Evolutionary conservation across 2,113 vertebrate species (phyloP).

Genomic region (Cyanoramphus novaezelandiae): DNA sequence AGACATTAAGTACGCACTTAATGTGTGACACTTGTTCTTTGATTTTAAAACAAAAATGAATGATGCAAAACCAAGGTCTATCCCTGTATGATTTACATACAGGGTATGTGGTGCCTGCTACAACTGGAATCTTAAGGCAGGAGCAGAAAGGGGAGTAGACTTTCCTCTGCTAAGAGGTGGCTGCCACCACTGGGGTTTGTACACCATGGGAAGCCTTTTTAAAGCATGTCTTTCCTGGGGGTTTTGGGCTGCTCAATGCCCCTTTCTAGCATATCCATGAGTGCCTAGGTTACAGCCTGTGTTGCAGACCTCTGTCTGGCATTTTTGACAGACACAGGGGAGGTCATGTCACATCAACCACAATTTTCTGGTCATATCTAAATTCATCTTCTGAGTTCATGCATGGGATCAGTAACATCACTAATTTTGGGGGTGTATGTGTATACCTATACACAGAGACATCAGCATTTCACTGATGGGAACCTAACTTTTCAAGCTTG

Average conservation of each 20-base stretch:
- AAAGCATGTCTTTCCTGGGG: neutral
- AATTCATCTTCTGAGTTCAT: neutral
- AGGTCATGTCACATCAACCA: neutral
- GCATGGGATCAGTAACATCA: neutral
- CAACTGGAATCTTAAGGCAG: neutral
- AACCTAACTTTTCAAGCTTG: neutral
- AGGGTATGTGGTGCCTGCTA: neutral
- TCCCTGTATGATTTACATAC: neutral
- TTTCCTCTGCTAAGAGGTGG: neutral
- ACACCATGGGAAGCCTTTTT: neutral
- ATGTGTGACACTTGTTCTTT: neutral
- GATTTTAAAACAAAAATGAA: neutral
- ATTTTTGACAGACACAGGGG: neutral
- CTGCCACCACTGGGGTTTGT: neutral
- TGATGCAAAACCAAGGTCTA: neutral
- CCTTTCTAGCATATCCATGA: neutral
- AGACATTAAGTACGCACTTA: rapidly evolving
- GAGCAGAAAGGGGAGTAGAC: neutral
- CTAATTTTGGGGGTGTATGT: rapidly evolving
- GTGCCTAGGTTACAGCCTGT: rapidly evolving
- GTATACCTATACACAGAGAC: too few relatives aligned
- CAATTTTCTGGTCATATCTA: neutral
- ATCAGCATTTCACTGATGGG: neutral
- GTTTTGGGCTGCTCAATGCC: neutral
- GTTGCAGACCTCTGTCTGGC: rapidly evolving